These are phyloP conservation scores for Acanthurus leucopareius DNA, from an alignment of 2,797 vertebrate species.

Conservation along the genomic window DNA sequence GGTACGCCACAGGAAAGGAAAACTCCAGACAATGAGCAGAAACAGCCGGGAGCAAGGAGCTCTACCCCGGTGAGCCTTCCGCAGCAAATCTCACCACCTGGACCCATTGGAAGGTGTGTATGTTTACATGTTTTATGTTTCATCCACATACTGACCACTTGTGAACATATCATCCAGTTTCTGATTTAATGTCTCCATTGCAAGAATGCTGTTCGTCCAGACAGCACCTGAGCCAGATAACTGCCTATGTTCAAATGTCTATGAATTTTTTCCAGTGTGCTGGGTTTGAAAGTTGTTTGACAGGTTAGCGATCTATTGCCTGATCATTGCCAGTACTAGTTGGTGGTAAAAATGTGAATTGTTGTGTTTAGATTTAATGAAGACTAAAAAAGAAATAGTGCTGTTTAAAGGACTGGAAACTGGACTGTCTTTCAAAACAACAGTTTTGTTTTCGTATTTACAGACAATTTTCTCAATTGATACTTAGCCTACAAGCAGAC, in stretches of 20 bases:
- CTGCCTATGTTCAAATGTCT: neutral
- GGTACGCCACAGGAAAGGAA: slow-evolving; percentile 68
- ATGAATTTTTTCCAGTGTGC: neutral
- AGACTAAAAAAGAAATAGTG: neutral
- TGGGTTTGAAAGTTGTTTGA: slow-evolving; percentile 16
- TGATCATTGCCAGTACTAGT: neutral
- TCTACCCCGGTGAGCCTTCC: slow-evolving; percentile 69
- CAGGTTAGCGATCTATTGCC: neutral
- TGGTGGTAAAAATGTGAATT: neutral
- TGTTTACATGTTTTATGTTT: neutral
- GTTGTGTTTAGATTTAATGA: neutral
- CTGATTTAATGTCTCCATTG: neutral
- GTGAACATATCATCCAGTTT: neutral
- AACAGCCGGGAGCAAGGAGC: slow-evolving; percentile 52
- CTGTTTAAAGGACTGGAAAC: neutral
- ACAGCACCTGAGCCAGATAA: neutral
- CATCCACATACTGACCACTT: neutral
- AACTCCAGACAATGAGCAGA: slow-evolving; percentile 72
- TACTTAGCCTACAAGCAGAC: neutral
- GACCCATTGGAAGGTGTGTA: slow-evolving; percentile 81
- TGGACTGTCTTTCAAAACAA: neutral
- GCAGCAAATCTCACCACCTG: slow-evolving; percentile 60
- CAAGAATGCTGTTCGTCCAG: neutral
- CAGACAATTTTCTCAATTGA: neutral
- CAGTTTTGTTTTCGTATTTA: neutral